A percentile compares a stretch with the other conserved stretches of the same genome.
phyloP scores from a whole-genome alignment of 2,888 invertebrate genomes.

The Nymphalis c-album region DNA sequence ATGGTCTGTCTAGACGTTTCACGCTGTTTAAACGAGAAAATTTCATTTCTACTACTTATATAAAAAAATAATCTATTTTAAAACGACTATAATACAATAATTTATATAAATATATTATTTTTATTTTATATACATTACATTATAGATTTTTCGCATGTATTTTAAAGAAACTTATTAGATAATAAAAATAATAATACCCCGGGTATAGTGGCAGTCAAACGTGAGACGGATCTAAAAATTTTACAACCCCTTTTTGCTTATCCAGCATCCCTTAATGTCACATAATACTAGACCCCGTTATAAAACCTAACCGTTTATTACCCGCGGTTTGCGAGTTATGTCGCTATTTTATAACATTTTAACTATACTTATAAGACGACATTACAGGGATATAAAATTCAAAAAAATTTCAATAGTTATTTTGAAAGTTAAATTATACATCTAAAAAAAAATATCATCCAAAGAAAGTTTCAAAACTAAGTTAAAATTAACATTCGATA shows the following conservation, averaged over 20 bases:
- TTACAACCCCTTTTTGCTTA: conserved; percentile 63
- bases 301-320: conserved; percentile 70
- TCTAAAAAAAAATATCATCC: too few species aligned
- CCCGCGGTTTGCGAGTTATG: conserved; percentile 22
- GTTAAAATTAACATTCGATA: background rate
- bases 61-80: conserved; percentile 7
- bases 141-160: background rate
- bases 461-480: background rate
- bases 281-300: conserved; percentile 32
- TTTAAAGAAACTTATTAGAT: conserved; percentile 11
- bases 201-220: conserved; percentile 25
- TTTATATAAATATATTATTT: background rate
- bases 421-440: too few species aligned
- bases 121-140: background rate
- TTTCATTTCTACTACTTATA: background rate
- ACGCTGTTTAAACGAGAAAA: conserved; percentile 25
- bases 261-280: conserved; percentile 44
- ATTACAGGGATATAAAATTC: background rate
- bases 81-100: background rate
- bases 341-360: conserved; percentile 11
- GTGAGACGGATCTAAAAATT: conserved; percentile 44
- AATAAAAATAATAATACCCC: conserved; percentile 23
- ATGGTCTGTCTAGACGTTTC: conserved; percentile 27
- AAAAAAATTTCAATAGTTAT: background rate
- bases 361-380: background rate